Base-by-base conservation (phyloP, 2,113 vertebrate genomes). In the Ammodramus savannarum region DNA sequence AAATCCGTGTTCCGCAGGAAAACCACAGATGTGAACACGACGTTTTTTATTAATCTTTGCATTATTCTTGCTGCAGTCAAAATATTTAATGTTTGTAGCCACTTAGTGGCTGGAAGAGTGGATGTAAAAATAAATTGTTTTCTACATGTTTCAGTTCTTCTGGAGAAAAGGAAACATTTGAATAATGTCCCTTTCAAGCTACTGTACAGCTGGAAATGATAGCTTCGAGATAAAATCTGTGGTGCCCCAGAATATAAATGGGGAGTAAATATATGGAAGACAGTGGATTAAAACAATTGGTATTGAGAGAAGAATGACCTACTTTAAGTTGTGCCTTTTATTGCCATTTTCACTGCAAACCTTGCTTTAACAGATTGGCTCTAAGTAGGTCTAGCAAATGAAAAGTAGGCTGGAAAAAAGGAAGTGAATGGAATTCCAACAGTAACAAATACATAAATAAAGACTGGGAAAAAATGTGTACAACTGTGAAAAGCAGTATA, bases 61-160 rank as follows among this genome's bases (percentile, higher is more conserved):
- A 21, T 87, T 85, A 34, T 74, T 87, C 31, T 90, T 89, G 39
- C 38, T 90, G 61, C 29, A 77, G 51, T 91, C 66, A 86, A 83
- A 61, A 73, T 38, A 93, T 63, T 92, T 91, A 74, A 93, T 84
- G 74, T 66, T 90, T 69, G 59, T 93, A 93, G 71, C 44, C 80
- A 58, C 61, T 95, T 87, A 89, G 69, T 90, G 66, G 15, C 85
- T 96, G 55, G 58, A 97, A 95, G 82, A 87, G 48, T 87, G 27
- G n/a, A 69, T 93, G 38, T 80, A 74, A 93, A 94, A 94, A 87
- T 76, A 89, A 93, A 84, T 65, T 3, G 52, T 80, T 96, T 91
- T 93, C 69, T 67, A 91, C 81, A n/a, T 73, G 43, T 76, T 91
- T 39, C 16, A 44, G 3, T 74, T 73, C 15, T 93, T 96, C 90